A percentile compares a stretch with the other conserved stretches of the same genome.
Conservation (phyloP, 2,113 vertebrate species). For the Chlorodrepanis virens region DNA sequence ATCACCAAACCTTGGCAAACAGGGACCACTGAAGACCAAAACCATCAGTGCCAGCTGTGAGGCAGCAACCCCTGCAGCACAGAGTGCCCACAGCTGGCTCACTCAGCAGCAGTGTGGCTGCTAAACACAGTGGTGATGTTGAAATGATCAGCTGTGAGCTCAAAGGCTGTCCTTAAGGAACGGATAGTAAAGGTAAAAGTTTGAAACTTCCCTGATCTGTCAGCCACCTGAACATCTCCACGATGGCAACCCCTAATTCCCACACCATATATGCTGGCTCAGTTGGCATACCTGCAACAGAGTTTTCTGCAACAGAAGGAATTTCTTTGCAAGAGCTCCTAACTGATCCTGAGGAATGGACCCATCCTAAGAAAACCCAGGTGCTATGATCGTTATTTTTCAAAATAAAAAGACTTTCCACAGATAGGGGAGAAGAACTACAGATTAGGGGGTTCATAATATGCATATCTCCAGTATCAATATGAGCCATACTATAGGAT, state of each 20-base stretch:
- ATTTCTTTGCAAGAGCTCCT: not conserved
- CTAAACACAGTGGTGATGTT: not conserved
- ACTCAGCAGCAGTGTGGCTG: not conserved
- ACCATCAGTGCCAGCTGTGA: not conserved
- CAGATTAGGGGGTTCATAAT: not conserved
- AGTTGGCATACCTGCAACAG: not conserved
- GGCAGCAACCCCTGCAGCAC: fast-evolving
- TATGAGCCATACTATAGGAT: not conserved
- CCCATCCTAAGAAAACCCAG: not conserved
- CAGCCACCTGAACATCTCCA: not conserved
- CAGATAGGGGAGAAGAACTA: not conserved
- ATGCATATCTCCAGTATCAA: not conserved
- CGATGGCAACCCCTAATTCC: not conserved
- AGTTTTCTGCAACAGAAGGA: not conserved
- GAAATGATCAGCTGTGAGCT: not conserved
- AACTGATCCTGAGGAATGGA: not conserved
- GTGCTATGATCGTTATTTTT: not conserved
- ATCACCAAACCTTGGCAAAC: not conserved
- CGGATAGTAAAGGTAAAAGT: not conserved
- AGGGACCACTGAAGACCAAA: not conserved
- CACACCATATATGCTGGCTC: fast-evolving
- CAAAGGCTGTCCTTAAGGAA: not conserved
- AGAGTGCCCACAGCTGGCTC: not conserved
- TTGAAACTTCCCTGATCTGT: not conserved
- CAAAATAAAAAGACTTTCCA: not conserved